Conservation (phyloP, 2,888 invertebrate species). For the Dyspetes luteomarginatus region DNA sequence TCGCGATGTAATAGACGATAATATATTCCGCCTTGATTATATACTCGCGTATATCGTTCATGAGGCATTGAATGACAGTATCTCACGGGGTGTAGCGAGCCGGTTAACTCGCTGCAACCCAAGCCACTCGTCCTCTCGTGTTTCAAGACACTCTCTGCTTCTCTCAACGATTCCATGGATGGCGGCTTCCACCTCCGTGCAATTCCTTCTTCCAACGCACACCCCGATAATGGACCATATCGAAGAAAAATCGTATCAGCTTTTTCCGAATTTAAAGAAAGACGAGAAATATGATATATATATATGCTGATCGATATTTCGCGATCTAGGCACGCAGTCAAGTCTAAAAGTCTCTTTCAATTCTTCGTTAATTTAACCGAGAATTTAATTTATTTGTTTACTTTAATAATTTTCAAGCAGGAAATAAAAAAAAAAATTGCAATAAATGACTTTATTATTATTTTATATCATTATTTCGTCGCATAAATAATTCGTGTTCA, state of each 20-base stretch:
- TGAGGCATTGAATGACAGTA: constrained; percentile 71
- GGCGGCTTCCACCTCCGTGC: constrained; percentile 51
- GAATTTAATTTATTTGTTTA: too few relatives aligned
- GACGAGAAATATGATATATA: not conserved
- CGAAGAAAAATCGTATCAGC: constrained; percentile 27
- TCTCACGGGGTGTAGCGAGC: constrained; percentile 80
- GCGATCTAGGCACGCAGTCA: too few relatives aligned
- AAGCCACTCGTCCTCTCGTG: constrained; percentile 77
- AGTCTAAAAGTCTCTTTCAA: too few relatives aligned
- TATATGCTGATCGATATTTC: too few relatives aligned
- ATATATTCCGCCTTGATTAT: not conserved
- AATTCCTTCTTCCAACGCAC: constrained; percentile 50
- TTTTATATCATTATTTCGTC: too few relatives aligned
- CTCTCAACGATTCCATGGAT: constrained; percentile 43
- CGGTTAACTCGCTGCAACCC: constrained; percentile 81
- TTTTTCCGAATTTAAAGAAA: constrained; percentile 30
- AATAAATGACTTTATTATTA: too few relatives aligned
- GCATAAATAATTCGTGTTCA: too few relatives aligned
- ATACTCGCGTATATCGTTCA: constrained; percentile 9
- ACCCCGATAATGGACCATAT: constrained; percentile 36
- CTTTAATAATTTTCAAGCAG: too few relatives aligned
- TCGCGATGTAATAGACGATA: not conserved
- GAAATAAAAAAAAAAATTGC: too few relatives aligned
- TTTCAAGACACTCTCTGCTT: constrained; percentile 59
- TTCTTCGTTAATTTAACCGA: too few relatives aligned